Conservation (phyloP, 2,797 vertebrate species). For the Martes flavigula region DNA sequence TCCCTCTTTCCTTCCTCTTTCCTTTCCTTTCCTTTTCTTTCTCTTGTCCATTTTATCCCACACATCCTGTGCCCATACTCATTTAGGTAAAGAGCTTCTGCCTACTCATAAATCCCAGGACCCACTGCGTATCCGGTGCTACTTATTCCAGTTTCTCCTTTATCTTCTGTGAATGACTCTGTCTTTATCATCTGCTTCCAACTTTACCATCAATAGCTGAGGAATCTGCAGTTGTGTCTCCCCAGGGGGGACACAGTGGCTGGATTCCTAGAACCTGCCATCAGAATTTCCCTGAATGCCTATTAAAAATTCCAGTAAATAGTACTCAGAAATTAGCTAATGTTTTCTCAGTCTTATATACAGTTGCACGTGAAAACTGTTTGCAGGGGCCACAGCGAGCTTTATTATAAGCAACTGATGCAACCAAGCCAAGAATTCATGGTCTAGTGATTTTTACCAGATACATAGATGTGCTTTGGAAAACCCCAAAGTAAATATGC, state of each 20-base stretch:
- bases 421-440: not conserved
- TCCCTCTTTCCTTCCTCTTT: too few relatives aligned
- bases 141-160: not conserved
- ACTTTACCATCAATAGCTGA: not conserved
- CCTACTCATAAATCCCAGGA: not conserved
- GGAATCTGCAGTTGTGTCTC: not conserved
- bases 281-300: not conserved
- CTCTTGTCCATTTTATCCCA: not conserved
- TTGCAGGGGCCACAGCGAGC: not conserved
- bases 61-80: accelerated
- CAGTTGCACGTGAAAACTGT: not conserved
- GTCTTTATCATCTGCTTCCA: not conserved
- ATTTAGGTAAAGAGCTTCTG: not conserved
- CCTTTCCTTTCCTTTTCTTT: too few relatives aligned
- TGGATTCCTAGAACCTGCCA: not conserved
- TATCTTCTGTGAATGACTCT: not conserved
- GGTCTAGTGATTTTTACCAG: not conserved
- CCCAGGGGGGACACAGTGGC: not conserved
- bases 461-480: not conserved
- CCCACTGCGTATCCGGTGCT: not conserved
- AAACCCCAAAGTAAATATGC: not conserved
- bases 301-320: not conserved
- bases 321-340: not conserved
- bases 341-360: not conserved
- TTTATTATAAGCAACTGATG: not conserved